Evolutionary conservation across 2,113 vertebrate genomes (phyloP), one percentile per base, ranked within the genome.

Genomic region (Platysteira castanea): DNA sequence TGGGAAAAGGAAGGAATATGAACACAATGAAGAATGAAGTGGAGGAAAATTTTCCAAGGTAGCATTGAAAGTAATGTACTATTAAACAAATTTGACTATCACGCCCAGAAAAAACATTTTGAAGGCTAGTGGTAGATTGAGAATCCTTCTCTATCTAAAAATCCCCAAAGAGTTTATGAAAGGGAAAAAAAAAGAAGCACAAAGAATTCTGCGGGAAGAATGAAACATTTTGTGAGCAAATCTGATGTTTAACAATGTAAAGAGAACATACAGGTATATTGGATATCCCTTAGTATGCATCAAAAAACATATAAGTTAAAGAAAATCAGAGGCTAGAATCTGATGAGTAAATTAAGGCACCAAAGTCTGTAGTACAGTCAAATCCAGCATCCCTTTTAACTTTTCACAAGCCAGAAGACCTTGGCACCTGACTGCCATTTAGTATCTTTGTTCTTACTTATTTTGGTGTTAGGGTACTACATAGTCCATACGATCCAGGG

Each of bases 61-160:
- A 23, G 7, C 12, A 47, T 21, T 74, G n/a, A 33, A 69, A 85
- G 15, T 8, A 13, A 28, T 30, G 24, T 50, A 50, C 9, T 50
- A 44, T 57, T 57, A 57, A 8, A 61, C 13, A 81, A 60, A 87
- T n/a, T 46, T 30, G 15, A 53, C 39, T 67, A 47, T 46, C 14
- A 12, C 0, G 0, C 9, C 24, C 13, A 53, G 18, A 41, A 68
- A 70, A 76, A 39, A 8, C 4, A 53, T 24, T 83, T 33, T 53
- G 27, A 83, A 93, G 33, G 6, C 20, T 24, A 42, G 20, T 11
- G 15, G 37, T 54, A 54, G 27, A 28, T 1, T 50, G 10, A 76
- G 19, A 35, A 11, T 33, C 30, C 41, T 54, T 10, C 56, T 42
- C 22, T 52, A 39, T 31, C 19, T 47, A 39, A 53, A 89, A 89